These are phyloP conservation scores for Barnardius zonarius DNA, from an alignment of 2,113 vertebrate species.

Conservation along the genomic window DNA sequence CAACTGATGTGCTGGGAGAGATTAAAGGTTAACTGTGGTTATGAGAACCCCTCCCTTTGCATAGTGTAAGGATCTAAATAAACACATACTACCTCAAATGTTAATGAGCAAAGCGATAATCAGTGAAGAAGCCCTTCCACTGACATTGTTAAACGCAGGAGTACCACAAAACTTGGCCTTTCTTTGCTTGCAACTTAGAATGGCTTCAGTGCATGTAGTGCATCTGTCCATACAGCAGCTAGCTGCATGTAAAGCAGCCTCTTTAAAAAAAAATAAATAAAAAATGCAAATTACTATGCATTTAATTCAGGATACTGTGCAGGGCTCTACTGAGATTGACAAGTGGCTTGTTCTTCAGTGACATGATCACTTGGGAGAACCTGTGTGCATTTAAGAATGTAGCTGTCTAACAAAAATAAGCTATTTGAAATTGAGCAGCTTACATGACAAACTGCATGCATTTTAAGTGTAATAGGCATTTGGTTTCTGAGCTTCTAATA, in stretches of 20 bases:
- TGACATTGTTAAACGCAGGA: neutral
- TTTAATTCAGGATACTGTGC: neutral
- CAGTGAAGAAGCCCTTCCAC: neutral
- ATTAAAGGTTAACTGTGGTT: neutral
- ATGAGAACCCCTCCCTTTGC: neutral
- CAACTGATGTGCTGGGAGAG: neutral
- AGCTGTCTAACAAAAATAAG: neutral
- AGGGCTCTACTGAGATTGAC: neutral
- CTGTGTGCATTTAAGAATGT: neutral
- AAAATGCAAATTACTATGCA: neutral
- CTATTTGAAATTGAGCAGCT: constrained; percentile 33
- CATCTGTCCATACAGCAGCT: constrained; percentile 26
- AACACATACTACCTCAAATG: neutral
- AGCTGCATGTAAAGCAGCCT: constrained; percentile 51
- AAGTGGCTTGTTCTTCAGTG: neutral
- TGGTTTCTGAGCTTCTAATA: constrained; percentile 51
- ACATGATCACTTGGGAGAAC: neutral
- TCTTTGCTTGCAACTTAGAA: constrained; percentile 56
- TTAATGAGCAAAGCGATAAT: neutral
- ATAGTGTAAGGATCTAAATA: neutral
- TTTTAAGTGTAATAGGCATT: neutral
- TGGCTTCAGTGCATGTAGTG: constrained; percentile 58
- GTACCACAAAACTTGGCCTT: neutral
- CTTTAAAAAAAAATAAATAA: neutral
- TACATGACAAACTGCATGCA: constrained; percentile 45